Evolutionary conservation across 1,140 invertebrate genomes (phyloP).

Genomic region (Mizuhopecten yessoensis): DNA sequence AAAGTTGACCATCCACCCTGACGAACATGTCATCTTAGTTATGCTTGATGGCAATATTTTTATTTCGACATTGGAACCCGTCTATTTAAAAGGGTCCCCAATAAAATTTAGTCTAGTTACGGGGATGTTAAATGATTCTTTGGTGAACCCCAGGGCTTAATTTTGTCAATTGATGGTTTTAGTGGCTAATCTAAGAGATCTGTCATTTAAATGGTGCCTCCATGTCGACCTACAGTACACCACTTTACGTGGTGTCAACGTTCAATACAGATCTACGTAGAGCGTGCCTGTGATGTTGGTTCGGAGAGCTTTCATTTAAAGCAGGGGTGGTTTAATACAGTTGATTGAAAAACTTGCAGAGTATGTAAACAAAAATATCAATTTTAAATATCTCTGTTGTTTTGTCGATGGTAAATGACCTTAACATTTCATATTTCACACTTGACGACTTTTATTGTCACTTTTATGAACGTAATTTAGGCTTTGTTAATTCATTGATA

Average conservation of each 20-base stretch:
- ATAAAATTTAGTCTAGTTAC: background rate
- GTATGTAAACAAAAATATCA: background rate
- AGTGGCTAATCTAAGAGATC: conserved; percentile 13
- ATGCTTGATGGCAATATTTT: background rate
- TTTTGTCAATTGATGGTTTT: conserved; percentile 39
- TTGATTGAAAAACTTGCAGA: background rate
- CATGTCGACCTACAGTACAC: background rate
- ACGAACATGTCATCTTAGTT: background rate
- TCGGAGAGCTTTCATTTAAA: background rate
- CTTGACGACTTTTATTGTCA: background rate
- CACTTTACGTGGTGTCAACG: background rate
- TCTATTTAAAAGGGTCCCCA: background rate
- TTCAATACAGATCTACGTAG: background rate
- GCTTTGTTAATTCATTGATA: background rate
- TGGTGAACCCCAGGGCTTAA: background rate
- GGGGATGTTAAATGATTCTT: background rate
- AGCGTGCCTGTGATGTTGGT: background rate
- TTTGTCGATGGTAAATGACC: background rate
- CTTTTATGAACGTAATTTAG: background rate
- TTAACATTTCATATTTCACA: background rate
- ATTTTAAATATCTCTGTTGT: background rate
- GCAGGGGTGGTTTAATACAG: background rate
- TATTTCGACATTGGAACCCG: background rate
- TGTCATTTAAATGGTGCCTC: background rate
- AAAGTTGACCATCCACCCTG: background rate